Percentiles rank a stretch among this genome's conserved stretches.
phyloP scores from a whole-genome alignment of 2,888 invertebrate genomes.

The Macroteleia sp. region DNA sequence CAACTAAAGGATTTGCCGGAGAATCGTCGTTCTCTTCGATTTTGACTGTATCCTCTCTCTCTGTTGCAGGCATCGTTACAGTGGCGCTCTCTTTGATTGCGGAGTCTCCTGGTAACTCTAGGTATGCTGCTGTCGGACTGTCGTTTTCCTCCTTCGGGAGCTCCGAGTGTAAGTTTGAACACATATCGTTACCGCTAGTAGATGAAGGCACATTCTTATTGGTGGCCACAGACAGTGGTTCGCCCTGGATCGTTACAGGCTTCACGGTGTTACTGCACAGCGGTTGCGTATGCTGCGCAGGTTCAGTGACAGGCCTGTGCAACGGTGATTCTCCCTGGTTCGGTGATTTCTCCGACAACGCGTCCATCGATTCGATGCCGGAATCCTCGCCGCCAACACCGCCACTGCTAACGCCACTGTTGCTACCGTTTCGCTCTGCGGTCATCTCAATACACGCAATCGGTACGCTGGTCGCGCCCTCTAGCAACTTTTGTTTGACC shows the following conservation, averaged over 20 bases:
- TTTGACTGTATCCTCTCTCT: constrained; percentile 42
- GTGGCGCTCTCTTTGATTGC: constrained; percentile 5
- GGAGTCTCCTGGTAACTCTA: constrained; percentile 64
- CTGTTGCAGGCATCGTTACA: constrained; percentile 3
- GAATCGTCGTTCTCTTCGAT: constrained; percentile 25
- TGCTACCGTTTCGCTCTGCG: constrained; percentile 71
- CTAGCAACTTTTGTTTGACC: constrained; percentile 86
- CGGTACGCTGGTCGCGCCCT: constrained; percentile 80
- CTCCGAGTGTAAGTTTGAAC: constrained; percentile 81
- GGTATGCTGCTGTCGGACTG: constrained; percentile 75
- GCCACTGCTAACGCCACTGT: constrained; percentile 68
- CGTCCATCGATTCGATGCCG: constrained; percentile 96
- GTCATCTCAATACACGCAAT: constrained; percentile 71
- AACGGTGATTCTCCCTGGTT: constrained; percentile 91
- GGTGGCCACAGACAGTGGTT: constrained; percentile 84
- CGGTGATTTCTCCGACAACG: constrained; percentile 95
- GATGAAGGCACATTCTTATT: constrained; percentile 83
- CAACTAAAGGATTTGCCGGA: constrained; percentile 67
- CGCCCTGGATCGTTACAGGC: constrained; percentile 60
- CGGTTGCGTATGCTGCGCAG: constrained; percentile 64
- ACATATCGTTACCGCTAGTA: constrained; percentile 81
- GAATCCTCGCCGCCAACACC: constrained; percentile 91
- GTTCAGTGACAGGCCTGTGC: constrained; percentile 84
- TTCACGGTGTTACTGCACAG: background rate
- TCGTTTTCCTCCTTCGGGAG: constrained; percentile 76